phyloP scores from a whole-genome alignment of 2,888 invertebrate species.

The Pomacea canaliculata region DNA sequence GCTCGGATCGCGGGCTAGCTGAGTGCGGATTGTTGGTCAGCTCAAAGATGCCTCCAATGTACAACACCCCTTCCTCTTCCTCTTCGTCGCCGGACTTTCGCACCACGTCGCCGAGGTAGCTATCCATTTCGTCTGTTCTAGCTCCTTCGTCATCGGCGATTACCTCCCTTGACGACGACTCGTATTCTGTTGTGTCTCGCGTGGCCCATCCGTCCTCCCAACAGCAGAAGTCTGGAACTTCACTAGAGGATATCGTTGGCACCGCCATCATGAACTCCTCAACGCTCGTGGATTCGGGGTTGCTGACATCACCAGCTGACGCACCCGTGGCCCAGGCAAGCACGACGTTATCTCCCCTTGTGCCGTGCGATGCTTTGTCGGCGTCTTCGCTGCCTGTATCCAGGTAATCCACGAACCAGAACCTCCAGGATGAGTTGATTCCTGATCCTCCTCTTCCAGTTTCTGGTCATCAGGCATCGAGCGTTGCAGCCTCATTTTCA shows the following conservation, averaged over 20 bases:
- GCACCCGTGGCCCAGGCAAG: not conserved
- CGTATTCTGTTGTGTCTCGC: not conserved
- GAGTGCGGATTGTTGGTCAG: constrained; percentile 34
- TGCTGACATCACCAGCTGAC: not conserved
- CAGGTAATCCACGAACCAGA: constrained; percentile 12
- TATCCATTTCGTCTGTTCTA: not conserved
- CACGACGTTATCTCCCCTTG: not conserved
- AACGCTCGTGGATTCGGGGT: no score
- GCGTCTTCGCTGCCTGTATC: not conserved
- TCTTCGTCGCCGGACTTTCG: not conserved
- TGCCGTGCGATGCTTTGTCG: not conserved
- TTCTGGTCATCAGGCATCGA: constrained; percentile 1
- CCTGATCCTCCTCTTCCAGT: not conserved
- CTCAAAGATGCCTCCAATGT: constrained; percentile 59
- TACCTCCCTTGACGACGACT: not conserved
- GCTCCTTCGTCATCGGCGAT: not conserved
- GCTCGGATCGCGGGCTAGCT: constrained; percentile 48
- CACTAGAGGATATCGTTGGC: no score
- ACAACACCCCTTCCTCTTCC: constrained; percentile 27
- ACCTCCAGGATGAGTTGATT: constrained; percentile 11
- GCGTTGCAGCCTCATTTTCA: not conserved
- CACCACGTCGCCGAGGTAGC: not conserved
- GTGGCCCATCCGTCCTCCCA: not conserved
- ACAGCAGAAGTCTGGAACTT: no score
- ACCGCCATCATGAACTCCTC: not conserved